Base-by-base conservation (phyloP, 1,140 invertebrate species). In the Drosophila miranda region DNA sequence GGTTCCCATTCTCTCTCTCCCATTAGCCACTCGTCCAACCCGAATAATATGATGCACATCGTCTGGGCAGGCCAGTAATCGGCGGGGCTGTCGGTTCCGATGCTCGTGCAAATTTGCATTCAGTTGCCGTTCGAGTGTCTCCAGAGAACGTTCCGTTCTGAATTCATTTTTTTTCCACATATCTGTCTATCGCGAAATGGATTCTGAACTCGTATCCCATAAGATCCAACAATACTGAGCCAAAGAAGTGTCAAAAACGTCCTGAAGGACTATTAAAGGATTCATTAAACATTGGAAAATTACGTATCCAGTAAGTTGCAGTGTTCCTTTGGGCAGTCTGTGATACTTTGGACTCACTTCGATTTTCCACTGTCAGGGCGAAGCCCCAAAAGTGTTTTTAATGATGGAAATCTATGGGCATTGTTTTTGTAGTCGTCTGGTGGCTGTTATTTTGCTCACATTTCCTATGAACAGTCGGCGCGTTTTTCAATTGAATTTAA, bases 401-500 rank as follows among this genome's bases (percentile, higher is more conserved):
- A 79, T 81, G 62, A 84, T 84, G 60, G 3, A 53, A 61, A 73
- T 76, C 77, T 50, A 76, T 58, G 44, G 59, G 14, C 54, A 73
- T 64, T 58, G 64, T 43, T 57, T 77, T 61, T 54, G 28, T 69
- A 42, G 51, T 44, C 73, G 45, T 46, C 58, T 43, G 34, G 43
- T 41, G 50, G 23, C 45, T 77, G 55, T 56, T 78, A 28, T 61
- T 78, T 70, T 55, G 66, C 55, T 61, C 53, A 70, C 44, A 63
- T 48, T 56, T 60, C 30, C 57, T 61, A 43, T 68, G 38, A 52
- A 49, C 61, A 58, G 56, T 57, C 63, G 66, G 46, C 71, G 61
- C 50, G 67, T 60, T 72, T 78, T 88, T 78, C 82, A 87, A 87
- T 87, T 87, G 75, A 87, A 62, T 82, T 88, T 87, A 87, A 87